Evolutionary conservation across 2,797 vertebrate genomes (phyloP).

Genomic region (Microcaecilia unicolor): DNA sequence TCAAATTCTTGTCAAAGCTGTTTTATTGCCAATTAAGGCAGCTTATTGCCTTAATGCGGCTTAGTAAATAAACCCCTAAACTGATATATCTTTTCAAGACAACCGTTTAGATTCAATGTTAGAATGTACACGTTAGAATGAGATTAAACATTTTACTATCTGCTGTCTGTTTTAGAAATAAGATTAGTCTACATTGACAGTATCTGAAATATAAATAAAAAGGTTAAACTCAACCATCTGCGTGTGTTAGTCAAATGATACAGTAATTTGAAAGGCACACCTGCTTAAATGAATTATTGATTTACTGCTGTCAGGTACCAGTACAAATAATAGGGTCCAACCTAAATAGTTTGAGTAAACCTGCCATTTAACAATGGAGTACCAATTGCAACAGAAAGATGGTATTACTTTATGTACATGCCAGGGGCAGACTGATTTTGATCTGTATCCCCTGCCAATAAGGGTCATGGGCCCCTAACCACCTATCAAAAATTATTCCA

Average conservation of each 20-base stretch:
- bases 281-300: constrained; percentile 41
- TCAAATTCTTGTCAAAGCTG: too few species aligned
- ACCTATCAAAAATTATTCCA: too few species aligned
- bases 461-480: too few species aligned
- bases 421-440: too few species aligned
- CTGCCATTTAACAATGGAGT: constrained; percentile 34
- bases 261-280: constrained; percentile 23
- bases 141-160: background rate
- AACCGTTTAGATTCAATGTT: too few species aligned
- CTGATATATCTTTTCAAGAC: too few species aligned
- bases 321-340: constrained; percentile 31
- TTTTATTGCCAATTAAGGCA: too few species aligned
- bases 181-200: constrained; percentile 20
- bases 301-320: constrained; percentile 39
- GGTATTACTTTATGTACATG: constrained; percentile 15
- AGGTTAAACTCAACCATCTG: constrained; percentile 23
- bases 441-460: too few species aligned
- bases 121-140: too few species aligned
- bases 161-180: constrained; percentile 14
- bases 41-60: too few species aligned
- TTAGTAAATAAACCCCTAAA: too few species aligned
- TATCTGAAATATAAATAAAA: constrained; percentile 15
- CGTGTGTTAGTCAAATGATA: constrained; percentile 9
- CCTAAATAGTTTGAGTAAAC: constrained; percentile 27
- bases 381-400: constrained; percentile 24